Evolutionary conservation across 2,797 vertebrate genomes (phyloP), one percentile per base, ranked within the genome.

Genomic region (Malacoraja senta): DNA sequence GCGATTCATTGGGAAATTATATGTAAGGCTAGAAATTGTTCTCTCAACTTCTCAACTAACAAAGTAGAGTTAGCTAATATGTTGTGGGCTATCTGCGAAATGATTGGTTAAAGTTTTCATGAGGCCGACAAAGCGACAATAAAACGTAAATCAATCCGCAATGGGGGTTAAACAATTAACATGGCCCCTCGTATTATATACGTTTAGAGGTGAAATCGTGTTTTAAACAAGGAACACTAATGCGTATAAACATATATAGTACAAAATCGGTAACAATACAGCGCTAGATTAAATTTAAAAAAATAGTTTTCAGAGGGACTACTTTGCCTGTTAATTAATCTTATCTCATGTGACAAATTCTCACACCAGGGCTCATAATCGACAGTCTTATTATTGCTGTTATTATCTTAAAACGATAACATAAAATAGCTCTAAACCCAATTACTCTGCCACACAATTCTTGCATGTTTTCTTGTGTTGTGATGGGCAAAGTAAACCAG

Each of bases 41-140:
- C 95, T 95, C 95, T 96, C 96, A 97, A 97, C 97, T 97, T 98
- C 96, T 96, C 96, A 96, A 97, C 96, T 97, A 97, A 98, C 97
- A 98, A 98, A 98, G 97, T 98, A 97, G 96, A 97, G 97, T 96
- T 96, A 96, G 96, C 96, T 97, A 97, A 97, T 96, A 95, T 96
- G 96, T 95, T 97, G 97, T 95, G 96, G 96, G 96, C 96, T 97
- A 96, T 96, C 96, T 96, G 97, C 96, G 95, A 98, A 98, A 97
- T 98, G 98, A 99, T 99, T 99, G 98, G 98, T 97, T 97, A 97
- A 97, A 97, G 96, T 97, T 98, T 97, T 97, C 97, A 96, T 97
- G 96, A 97, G 97, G 96, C 97, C 97, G 98, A 98, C 98, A 98
- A 98, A 98, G 97, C 97, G 97, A 98, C 98, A 97, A 97, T 96